Conservation (phyloP, 92 coral and sea anemone species). For the Plumapathes pennacea region DNA sequence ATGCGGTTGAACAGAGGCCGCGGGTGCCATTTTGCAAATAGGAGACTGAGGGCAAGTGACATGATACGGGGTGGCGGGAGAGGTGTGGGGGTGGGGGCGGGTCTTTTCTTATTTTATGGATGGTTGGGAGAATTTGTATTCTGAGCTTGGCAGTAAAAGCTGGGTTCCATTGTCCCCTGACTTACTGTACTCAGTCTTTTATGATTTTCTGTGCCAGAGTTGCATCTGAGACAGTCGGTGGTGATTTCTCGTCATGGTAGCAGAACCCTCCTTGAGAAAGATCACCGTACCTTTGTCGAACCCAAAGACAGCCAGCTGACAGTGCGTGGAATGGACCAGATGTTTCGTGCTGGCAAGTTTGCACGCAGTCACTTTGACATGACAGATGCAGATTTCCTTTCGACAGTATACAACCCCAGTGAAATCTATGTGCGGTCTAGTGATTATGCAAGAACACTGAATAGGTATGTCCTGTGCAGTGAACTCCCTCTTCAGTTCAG, state of each 20-base stretch:
- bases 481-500: too few relatives aligned
- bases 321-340: conserved; percentile 76
- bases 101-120: too few relatives aligned
- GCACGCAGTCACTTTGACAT: conserved; percentile 22
- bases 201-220: conserved; percentile 7
- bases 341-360: conserved; percentile 70
- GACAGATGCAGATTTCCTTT: neutral
- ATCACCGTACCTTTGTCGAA: conserved; percentile 67
- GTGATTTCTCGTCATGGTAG: conserved; percentile 88
- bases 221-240: conserved; percentile 41
- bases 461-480: conserved; percentile 32
- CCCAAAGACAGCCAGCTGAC: conserved; percentile 57
- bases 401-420: conserved; percentile 14
- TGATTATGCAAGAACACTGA: conserved; percentile 69
- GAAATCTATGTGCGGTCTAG: conserved; percentile 72
- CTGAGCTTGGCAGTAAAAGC: too few relatives aligned
- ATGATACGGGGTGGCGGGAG: too few relatives aligned
- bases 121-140: too few relatives aligned
- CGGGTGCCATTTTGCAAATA: too few relatives aligned
- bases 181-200: too few relatives aligned
- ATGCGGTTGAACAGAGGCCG: too few relatives aligned
- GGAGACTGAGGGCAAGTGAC: too few relatives aligned
- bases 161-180: too few relatives aligned
- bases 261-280: conserved; percentile 54
- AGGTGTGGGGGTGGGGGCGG: too few relatives aligned